These are phyloP conservation scores for Eufriesea mexicana DNA, from an alignment of 1,140 invertebrate genomes.

Conservation along the genomic window DNA sequence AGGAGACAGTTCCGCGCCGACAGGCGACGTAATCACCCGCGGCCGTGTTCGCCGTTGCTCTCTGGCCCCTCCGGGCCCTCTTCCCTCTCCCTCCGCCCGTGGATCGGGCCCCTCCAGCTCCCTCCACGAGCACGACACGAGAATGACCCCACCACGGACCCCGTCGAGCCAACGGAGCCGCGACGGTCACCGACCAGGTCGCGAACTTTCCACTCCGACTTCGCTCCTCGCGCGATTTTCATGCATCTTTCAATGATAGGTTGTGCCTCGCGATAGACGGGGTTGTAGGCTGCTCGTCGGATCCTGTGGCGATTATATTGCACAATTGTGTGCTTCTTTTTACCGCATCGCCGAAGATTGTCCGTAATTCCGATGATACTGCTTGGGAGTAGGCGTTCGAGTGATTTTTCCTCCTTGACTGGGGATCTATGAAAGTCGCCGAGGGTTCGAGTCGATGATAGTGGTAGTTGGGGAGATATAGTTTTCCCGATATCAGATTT, in stretches of 20 bases:
- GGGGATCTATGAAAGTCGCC: no score
- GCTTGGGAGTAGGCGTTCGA: no score
- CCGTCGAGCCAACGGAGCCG: constrained; percentile 1
- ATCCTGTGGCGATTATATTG: no score
- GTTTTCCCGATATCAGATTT: no score
- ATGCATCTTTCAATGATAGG: neutral
- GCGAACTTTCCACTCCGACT: constrained; percentile 54
- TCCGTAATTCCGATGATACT: no score
- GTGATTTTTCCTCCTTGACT: no score
- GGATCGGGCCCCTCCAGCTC: constrained; percentile 19
- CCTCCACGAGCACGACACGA: constrained; percentile 14
- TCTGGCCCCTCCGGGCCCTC: constrained; percentile 68
- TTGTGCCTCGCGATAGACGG: neutral
- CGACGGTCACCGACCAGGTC: constrained; percentile 64
- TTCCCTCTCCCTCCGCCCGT: constrained; percentile 58
- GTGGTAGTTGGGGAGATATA: no score
- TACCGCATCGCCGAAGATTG: no score
- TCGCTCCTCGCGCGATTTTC: neutral
- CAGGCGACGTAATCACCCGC: constrained; percentile 81
- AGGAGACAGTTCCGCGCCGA: constrained; percentile 82
- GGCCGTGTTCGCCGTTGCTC: constrained; percentile 74
- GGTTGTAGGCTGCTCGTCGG: no score
- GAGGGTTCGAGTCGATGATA: no score
- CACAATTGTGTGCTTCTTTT: no score
- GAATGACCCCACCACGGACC: constrained; percentile 39